Evolutionary conservation across 2,888 invertebrate genomes (phyloP).

Genomic region (Cantharis flavilabris): DNA sequence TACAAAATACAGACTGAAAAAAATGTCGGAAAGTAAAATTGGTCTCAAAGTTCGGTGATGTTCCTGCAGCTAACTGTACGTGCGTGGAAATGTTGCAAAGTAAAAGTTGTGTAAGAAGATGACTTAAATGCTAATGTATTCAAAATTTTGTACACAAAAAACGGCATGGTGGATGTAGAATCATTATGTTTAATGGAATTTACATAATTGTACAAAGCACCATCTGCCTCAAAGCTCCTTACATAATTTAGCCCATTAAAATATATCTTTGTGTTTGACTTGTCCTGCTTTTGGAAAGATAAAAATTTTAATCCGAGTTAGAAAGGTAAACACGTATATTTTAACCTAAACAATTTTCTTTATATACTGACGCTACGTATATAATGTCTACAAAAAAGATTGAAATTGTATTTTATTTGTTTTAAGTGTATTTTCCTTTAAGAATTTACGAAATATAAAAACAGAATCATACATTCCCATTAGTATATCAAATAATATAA

Average conservation of each 20-base stretch:
- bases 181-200: constrained; percentile 24
- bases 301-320: constrained; percentile 4
- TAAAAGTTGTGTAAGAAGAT: constrained; percentile 9
- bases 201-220: constrained; percentile 27
- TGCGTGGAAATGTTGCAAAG: constrained; percentile 26
- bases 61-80: constrained; percentile 23
- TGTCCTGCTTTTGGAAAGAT: constrained; percentile 5
- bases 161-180: constrained; percentile 14
- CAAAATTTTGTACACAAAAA: constrained; percentile 21
- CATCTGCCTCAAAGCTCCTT: constrained; percentile 20
- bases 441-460: not conserved
- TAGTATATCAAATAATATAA: not conserved
- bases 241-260: constrained; percentile 23
- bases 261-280: constrained; percentile 13
- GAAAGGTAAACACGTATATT: not conserved
- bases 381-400: not conserved
- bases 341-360: not conserved
- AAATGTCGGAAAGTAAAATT: constrained; percentile 42
- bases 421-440: not conserved
- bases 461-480: not conserved
- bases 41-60: constrained; percentile 30
- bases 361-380: not conserved
- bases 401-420: not conserved
- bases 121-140: constrained; percentile 18
- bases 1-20: constrained; percentile 36